phyloP scores from a whole-genome alignment of 2,113 vertebrate species.

The Nettapus auritus region DNA sequence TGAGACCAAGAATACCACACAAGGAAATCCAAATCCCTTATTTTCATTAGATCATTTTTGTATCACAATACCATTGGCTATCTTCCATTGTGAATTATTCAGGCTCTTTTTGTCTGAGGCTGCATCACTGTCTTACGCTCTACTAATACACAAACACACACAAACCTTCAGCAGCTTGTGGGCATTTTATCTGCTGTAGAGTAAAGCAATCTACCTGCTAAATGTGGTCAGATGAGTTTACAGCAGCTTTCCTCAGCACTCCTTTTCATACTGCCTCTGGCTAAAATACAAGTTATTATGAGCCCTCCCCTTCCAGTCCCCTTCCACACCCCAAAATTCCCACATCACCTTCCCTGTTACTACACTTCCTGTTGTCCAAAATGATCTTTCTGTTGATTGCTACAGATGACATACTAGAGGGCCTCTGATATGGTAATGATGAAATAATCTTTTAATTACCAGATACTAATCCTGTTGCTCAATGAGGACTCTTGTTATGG shows the following conservation, averaged over 20 bases:
- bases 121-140: background rate
- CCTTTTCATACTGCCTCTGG: background rate
- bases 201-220: background rate
- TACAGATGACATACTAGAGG: background rate
- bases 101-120: background rate
- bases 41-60: background rate
- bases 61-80: background rate
- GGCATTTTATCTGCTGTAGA: background rate
- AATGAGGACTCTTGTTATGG: background rate
- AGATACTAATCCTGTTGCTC: background rate
- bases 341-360: background rate
- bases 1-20: background rate
- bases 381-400: background rate
- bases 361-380: background rate
- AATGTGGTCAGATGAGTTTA: background rate
- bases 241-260: background rate
- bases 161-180: background rate
- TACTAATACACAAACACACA: background rate
- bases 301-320: background rate
- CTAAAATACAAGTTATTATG: background rate
- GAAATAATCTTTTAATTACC: background rate
- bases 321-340: background rate
- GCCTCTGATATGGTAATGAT: background rate
- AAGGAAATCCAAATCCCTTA: background rate
- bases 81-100: background rate